phyloP scores from a whole-genome alignment of 2,888 invertebrate genomes.

The Chrysina gloriosa region DNA sequence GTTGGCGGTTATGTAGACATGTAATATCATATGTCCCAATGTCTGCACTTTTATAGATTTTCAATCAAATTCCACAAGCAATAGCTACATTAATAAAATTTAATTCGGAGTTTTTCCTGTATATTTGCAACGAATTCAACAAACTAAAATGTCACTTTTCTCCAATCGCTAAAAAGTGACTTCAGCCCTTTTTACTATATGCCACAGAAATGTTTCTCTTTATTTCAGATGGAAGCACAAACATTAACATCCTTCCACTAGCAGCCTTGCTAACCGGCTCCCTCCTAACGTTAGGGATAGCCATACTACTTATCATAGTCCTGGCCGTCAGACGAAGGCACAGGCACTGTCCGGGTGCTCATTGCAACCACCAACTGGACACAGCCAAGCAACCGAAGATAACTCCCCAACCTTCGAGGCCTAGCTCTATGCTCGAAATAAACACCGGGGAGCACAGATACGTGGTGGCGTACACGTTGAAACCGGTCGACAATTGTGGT shows the following conservation, averaged over 20 bases:
- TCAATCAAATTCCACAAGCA: too few species aligned
- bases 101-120: too few species aligned
- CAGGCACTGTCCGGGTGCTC: conserved; percentile 60
- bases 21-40: too few species aligned
- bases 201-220: too few species aligned
- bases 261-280: conserved; percentile 77
- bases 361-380: conserved; percentile 62
- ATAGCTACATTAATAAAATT: too few species aligned
- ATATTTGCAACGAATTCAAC: too few species aligned
- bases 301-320: conserved; percentile 73
- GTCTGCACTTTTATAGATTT: too few species aligned
- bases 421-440: conserved; percentile 74
- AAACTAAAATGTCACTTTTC: too few species aligned
- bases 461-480: conserved; percentile 87
- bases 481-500: conserved; percentile 68
- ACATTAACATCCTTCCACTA: conserved; percentile 78
- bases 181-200: too few species aligned
- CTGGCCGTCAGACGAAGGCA: conserved; percentile 72
- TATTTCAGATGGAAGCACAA: conserved; percentile 74
- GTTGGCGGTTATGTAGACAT: too few species aligned
- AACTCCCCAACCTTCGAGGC: conserved; percentile 62
- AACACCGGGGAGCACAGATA: conserved; percentile 86
- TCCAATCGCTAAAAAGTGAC: too few species aligned
- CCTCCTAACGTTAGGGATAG: conserved; percentile 73
- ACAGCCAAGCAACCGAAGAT: conserved; percentile 68